phyloP scores from a whole-genome alignment of 2,113 vertebrate genomes.

The Bothrops jararaca region DNA sequence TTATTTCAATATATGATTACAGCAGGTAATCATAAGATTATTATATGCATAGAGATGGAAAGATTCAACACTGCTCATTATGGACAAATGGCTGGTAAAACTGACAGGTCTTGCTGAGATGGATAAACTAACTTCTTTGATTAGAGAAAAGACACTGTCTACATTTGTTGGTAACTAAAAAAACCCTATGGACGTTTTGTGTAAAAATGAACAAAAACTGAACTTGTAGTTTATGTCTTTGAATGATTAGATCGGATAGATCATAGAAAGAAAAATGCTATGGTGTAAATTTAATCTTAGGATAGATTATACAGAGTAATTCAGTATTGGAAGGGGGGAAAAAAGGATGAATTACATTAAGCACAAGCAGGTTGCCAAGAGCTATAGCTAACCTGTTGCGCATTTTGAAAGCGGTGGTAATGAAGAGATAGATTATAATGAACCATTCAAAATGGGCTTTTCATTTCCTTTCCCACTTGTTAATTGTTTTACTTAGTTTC shows the following conservation, averaged over 20 bases:
- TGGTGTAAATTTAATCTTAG: not conserved
- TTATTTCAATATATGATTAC: not conserved
- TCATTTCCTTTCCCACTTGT: not conserved
- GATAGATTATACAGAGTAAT: not conserved
- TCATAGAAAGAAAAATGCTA: not conserved
- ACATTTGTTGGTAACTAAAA: not conserved
- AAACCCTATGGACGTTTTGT: not conserved
- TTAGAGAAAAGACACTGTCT: not conserved
- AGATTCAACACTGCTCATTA: not conserved
- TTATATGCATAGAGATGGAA: not conserved
- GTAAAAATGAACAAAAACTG: not conserved
- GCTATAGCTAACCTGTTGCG: not conserved
- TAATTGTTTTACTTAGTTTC: not conserved
- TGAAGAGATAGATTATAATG: not conserved
- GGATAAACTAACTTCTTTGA: not conserved
- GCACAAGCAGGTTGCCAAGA: not conserved
- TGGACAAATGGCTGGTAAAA: not conserved
- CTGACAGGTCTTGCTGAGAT: not conserved
- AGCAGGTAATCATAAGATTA: not conserved
- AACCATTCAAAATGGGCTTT: not conserved
- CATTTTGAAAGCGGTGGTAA: slow-evolving; percentile 3
- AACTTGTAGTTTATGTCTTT: not conserved
- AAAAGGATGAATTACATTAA: not conserved
- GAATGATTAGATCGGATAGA: not conserved
- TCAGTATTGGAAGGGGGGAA: not conserved